Base-by-base conservation (phyloP, 2,797 vertebrate genomes). In the Pangasius sanitwongsei region DNA sequence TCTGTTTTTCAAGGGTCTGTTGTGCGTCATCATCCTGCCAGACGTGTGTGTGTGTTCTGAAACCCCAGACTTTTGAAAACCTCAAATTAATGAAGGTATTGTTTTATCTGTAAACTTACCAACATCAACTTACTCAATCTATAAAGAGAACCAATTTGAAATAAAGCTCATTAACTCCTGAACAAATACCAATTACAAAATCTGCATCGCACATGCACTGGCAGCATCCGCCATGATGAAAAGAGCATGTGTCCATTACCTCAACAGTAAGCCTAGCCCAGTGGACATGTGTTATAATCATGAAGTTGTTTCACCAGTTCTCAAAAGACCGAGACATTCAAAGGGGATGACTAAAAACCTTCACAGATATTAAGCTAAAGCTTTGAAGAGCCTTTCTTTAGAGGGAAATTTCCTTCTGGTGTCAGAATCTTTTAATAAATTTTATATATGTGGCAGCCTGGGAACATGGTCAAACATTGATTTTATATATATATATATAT, bases 1-100 rank as follows among this genome's bases (percentile, higher is more conserved):
- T 83, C 86, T 23, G 41, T 69, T 88, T 83, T 81, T 63, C 28
- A 67, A 34, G 57, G 23, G 41, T 89, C 91, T 90, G 88, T 59
- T 90, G 67, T 88, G 83, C 9, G 2, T 67, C 84, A 87, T 91
- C 80, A 80, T 48, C 50, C 37, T 84, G 61, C 61, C 85, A 86
- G 72, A 83, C 44, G 67, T 74, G 23, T 74, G 75, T 86, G 65
- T 50, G n/a, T 50, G 70, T 59, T 82, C 44, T 88, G 55, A 59
- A 86, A 87, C 86, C n/a, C 44, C 63, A 65, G 16, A 86, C 37
- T 7, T 57, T 78, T 84, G 16, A 44, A 48, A 80, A 31, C 15
- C 61, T 55, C 25, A 67, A 53, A 75, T 84, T 74, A 84, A 61
- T 1, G 2, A 31, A 61, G 23, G 55, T 28, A 61, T 67, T 65